phyloP scores from a whole-genome alignment of 2,797 vertebrate species.

The Brachyalestes nurse region DNA sequence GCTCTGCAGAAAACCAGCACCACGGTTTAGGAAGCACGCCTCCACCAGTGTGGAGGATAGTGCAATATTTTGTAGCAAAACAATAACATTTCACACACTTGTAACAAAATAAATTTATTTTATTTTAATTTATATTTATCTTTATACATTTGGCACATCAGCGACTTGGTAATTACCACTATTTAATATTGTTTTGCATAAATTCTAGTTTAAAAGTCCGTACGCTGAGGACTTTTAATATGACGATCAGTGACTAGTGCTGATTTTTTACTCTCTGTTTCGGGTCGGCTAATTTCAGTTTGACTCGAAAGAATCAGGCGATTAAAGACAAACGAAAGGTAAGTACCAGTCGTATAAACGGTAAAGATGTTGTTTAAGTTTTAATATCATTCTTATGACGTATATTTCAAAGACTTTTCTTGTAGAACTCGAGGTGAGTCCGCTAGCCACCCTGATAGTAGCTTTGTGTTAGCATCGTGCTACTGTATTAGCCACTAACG shows the following conservation, averaged over 20 bases:
- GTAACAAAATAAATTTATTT: neutral
- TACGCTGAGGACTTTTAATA: neutral
- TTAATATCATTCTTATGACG: neutral
- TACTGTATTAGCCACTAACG: no score
- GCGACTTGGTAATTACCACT: no score
- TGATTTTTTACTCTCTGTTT: constrained; percentile 9
- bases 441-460: neutral
- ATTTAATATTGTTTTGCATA: neutral
- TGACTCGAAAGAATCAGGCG: neutral
- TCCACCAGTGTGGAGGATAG: neutral
- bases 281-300: constrained; percentile 15
- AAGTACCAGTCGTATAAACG: neutral
- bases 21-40: neutral
- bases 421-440: no score
- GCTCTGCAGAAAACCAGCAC: neutral
- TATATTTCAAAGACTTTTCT: neutral
- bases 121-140: neutral
- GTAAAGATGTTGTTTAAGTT: neutral
- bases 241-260: constrained; percentile 9
- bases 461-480: no score
- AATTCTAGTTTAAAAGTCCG: neutral
- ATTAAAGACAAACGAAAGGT: neutral
- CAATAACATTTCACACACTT: neutral
- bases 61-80: neutral
- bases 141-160: no score